A percentile compares a stretch with the other conserved stretches of the same genome.
Conservation (phyloP, 2,113 vertebrate genomes). For the Microcebus murinus region DNA sequence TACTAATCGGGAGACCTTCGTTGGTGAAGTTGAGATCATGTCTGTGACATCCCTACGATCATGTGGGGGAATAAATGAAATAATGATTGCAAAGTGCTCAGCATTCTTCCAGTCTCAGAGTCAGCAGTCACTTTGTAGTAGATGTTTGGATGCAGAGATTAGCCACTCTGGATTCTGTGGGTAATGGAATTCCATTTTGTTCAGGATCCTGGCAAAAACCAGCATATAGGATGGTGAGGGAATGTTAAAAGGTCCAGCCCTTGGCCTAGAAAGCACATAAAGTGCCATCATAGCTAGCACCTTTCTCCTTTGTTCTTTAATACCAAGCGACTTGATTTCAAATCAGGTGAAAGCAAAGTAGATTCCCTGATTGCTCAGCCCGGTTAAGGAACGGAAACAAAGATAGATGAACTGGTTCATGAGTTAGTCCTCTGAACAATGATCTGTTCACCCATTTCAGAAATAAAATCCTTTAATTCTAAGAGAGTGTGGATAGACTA, state of each 20-base stretch:
- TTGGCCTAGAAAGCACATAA: neutral
- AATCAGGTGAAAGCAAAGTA: neutral
- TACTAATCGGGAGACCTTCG: neutral
- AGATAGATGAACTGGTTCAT: neutral
- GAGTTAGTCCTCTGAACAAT: neutral
- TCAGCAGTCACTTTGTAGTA: neutral
- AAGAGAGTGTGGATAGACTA: neutral
- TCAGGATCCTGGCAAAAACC: neutral
- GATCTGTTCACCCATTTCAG: neutral
- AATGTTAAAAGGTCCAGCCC: neutral
- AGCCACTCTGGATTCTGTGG: neutral
- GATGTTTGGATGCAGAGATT: neutral
- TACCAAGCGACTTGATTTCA: neutral
- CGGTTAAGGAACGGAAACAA: neutral
- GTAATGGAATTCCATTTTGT: neutral
- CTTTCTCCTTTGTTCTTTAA: neutral
- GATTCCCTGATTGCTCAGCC: neutral
- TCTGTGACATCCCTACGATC: neutral
- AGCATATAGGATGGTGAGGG: rapidly evolving
- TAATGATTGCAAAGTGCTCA: neutral
- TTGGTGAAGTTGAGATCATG: neutral
- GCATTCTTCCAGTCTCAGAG: neutral
- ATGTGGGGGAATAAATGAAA: neutral
- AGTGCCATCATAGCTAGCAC: rapidly evolving
- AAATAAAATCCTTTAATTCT: constrained; percentile 53